Evolutionary conservation across 1,140 invertebrate species (phyloP), one percentile per base, ranked within the genome.

Genomic region (Vanessa tameamea): DNA sequence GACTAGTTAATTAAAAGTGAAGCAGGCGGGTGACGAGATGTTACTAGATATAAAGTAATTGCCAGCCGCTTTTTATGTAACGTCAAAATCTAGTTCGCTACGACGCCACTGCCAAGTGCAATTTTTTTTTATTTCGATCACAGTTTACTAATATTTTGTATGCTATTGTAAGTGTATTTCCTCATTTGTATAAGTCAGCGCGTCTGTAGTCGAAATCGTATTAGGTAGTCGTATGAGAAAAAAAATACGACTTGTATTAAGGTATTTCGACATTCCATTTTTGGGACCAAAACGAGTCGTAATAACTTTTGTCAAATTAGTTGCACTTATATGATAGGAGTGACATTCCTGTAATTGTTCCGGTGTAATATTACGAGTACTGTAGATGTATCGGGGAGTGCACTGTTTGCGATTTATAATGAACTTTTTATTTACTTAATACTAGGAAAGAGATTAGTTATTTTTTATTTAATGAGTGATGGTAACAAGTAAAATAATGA

Each of bases 391-490:
- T 63, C 47, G 72, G 64, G 65, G 51, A 71, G 72, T 79, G 85
- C 88, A 90, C 88, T 82, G 81, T 90, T 86, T 87, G 83, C 88
- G 84, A 84, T 85, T 86, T 86, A 77, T 88, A 75, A 87, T 87
- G 81, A 88, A 87, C 69, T 78, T 86, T 88, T 77, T 85, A 87
- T 88, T 90, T 89, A 87, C 85, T 87, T 92, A 87, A 87, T 86
- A 72, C 80, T 86, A 89, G 84, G 80, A 79, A 87, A 87, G 89
- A 90, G 88, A 92, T 92, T 91, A 90, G 86, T 90, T 90, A 87
- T 90, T 90, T 81, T 89, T 88, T 89, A 90, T 92, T 90, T 90
- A 88, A 87, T 90, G 88, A 90, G 87, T 90, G 89, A 88, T 84
- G 86, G 83, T 87, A 90, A 91, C 85, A 87, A 81, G 77, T 87